phyloP scores from a whole-genome alignment of 2,113 vertebrate genomes.

The Grus americana region DNA sequence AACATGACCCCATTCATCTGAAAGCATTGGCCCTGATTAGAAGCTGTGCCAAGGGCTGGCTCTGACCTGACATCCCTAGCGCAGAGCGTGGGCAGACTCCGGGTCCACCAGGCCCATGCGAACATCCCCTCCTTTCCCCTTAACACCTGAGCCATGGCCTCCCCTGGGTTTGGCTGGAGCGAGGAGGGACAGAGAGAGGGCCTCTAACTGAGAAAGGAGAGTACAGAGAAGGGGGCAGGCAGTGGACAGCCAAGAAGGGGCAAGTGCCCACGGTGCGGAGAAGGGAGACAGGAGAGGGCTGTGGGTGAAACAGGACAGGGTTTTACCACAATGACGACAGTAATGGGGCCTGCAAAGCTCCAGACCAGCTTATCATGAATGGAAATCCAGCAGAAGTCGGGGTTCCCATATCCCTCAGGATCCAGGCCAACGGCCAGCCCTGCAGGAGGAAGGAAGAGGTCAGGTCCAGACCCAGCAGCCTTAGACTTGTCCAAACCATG shows the following conservation, averaged over 20 bases:
- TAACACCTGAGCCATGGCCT: neutral
- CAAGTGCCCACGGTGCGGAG: neutral
- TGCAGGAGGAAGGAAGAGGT: slow-evolving; percentile 37
- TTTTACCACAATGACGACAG: slow-evolving; percentile 92
- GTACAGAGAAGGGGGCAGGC: slow-evolving; percentile 12
- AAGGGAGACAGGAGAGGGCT: neutral
- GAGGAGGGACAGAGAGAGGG: neutral
- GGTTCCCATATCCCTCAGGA: slow-evolving; percentile 95
- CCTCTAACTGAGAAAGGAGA: neutral
- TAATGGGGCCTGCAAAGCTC: slow-evolving; percentile 96
- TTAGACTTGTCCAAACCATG: neutral
- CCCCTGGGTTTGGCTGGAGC: neutral
- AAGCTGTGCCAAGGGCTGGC: neutral
- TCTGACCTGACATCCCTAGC: slow-evolving; percentile 3
- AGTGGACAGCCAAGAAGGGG: slow-evolving; percentile 12
- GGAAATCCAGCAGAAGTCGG: slow-evolving; percentile 98
- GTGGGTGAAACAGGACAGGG: slow-evolving; percentile 34
- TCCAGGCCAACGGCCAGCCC: slow-evolving; percentile 94
- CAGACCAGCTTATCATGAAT: slow-evolving; percentile 97
- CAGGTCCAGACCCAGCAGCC: neutral
- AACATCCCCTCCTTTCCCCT: neutral
- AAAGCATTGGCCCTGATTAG: slow-evolving; percentile 53
- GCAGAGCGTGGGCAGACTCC: neutral
- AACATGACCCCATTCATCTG: slow-evolving; percentile 95
- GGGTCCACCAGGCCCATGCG: neutral